Evolutionary conservation across 2,797 vertebrate genomes (phyloP).

Genomic region (Lemur catta): DNA sequence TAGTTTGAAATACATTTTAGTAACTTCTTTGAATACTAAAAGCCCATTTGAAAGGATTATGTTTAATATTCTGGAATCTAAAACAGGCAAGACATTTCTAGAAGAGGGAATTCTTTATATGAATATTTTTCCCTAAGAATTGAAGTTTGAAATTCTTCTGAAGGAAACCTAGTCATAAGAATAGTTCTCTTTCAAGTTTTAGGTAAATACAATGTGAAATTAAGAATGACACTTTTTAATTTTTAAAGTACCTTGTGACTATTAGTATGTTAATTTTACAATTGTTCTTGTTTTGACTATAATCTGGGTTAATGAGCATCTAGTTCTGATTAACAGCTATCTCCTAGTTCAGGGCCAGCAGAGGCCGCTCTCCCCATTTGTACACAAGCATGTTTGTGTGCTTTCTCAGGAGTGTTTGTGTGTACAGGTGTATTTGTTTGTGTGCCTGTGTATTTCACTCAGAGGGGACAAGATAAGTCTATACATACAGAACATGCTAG

Average conservation of each 20-base stretch:
- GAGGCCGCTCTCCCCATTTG: background rate
- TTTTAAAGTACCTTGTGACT: background rate
- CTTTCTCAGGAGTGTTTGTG: background rate
- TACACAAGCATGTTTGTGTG: background rate
- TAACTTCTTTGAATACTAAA: background rate
- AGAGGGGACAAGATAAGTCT: background rate
- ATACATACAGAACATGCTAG: background rate
- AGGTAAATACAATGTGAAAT: background rate
- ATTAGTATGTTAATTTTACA: background rate
- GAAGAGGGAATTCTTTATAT: background rate
- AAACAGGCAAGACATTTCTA: background rate
- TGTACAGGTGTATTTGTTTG: background rate
- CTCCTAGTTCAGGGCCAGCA: background rate
- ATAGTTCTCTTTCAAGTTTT: background rate
- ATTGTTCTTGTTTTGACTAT: background rate
- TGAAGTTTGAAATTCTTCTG: background rate
- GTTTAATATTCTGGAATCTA: background rate
- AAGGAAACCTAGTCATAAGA: background rate
- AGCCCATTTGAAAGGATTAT: background rate
- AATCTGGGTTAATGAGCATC: background rate
- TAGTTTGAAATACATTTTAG: background rate
- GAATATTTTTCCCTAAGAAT: background rate
- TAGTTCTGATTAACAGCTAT: background rate
- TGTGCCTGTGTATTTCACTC: background rate
- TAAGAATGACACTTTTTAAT: background rate